These are phyloP conservation scores for Crotophaga sulcirostris DNA, from an alignment of 2,113 vertebrate genomes.

Conservation along the genomic window DNA sequence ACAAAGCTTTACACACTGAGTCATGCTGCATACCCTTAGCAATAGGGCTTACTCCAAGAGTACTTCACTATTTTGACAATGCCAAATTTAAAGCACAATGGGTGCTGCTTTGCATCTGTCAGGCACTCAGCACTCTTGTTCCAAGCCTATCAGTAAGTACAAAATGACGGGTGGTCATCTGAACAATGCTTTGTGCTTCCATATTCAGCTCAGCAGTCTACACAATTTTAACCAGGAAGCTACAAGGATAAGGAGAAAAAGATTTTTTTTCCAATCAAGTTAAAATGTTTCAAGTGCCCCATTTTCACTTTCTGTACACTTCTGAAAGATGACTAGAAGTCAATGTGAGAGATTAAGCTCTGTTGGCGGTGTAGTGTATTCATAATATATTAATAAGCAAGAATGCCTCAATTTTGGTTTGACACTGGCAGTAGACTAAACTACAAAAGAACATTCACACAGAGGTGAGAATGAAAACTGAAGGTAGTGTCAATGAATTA, in stretches of 20 bases:
- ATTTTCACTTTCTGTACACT: slow-evolving; percentile 24
- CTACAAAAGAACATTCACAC: neutral
- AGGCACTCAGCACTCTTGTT: neutral
- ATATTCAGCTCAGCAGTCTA: slow-evolving; percentile 8
- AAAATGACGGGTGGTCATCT: neutral
- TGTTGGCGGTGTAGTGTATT: neutral
- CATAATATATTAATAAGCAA: slow-evolving; percentile 24
- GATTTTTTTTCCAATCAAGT: slow-evolving; percentile 13
- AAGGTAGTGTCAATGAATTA: neutral
- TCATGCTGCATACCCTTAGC: neutral
- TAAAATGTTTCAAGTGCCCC: slow-evolving; percentile 62
- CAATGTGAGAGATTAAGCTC: slow-evolving; percentile 19
- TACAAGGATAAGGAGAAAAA: neutral
- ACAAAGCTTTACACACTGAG: neutral
- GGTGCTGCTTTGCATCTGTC: neutral
- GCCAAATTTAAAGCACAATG: neutral
- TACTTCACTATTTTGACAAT: neutral
- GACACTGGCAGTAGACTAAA: neutral
- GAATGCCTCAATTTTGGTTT: slow-evolving; percentile 24
- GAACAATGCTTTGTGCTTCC: neutral
- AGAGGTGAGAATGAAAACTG: slow-evolving; percentile 8
- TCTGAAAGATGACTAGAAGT: slow-evolving; percentile 18
- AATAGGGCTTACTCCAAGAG: neutral
- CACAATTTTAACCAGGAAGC: neutral
- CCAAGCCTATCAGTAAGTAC: neutral